Evolutionary conservation across 2,113 vertebrate species (phyloP), one percentile per base, ranked within the genome.

Genomic region (Rhizomys pruinosus): DNA sequence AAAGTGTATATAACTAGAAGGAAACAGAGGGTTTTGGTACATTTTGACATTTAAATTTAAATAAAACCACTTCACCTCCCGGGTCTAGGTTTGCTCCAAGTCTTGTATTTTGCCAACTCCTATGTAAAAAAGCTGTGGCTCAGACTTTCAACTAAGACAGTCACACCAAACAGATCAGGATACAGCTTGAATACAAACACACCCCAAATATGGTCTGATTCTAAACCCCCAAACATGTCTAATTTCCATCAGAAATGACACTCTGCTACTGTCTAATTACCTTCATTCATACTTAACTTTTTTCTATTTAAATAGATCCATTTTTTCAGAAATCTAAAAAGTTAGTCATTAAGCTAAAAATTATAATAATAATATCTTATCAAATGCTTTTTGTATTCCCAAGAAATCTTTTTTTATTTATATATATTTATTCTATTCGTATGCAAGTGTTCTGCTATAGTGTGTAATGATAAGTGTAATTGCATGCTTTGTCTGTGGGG

Each of bases 21-120:
- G 47, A 52, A 52, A 52, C 47, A 52, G 47, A 52, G 11, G 11
- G 6, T 52, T 32, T 42, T 81, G 16, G n/a, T n/a, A 37, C 74
- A 39, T 57, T 72, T 93, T 87, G n/a, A 64, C 20, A 79, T 47
- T 89, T 71, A 86, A 94, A 88, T n/a, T n/a, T n/a, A n/a, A 88
- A 64, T 74, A 76, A 88, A 88, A 34, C 3, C 37, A 74, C 42
- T 64, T 27, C n/a, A 47, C 72, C 19, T 22, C 85, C 23, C 74
- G 93, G 47, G 16, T 42, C 34, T 68, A 16, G 8, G 76, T 73
- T 44, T 93, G 29, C 20, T 37, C 68, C 27, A 16, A 77, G 10
- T 3, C 55, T 64, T 17, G 1, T 20, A 76, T 44, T 82, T 89
- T 64, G 29, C 4, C 59, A 89, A 73, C 22, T 39, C 17, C n/a